Evolutionary conservation across 2,888 invertebrate species (phyloP).

Genomic region (Herminia tarsipennalis): DNA sequence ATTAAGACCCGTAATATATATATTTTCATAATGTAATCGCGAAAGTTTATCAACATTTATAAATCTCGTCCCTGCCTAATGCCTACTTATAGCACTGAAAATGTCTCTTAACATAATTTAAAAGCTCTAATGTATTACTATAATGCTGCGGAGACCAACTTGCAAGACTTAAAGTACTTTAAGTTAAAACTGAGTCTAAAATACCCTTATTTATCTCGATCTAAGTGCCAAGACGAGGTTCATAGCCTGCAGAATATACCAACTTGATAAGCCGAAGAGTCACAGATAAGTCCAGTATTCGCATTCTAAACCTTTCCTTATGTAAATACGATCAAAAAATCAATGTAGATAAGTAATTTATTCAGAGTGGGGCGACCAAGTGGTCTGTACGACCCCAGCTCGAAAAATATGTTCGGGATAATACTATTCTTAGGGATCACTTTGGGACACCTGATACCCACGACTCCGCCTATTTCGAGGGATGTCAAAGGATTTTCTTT

Average conservation of each 20-base stretch:
- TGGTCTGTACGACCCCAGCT: constrained; percentile 62
- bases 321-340: constrained; percentile 59
- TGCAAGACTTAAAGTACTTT: constrained; percentile 27
- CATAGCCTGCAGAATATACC: constrained; percentile 22
- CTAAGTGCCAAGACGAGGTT: constrained; percentile 20
- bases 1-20: too few species aligned
- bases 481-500: constrained; percentile 59
- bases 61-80: too few species aligned
- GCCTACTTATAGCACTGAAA: too few species aligned
- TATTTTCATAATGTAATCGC: too few species aligned
- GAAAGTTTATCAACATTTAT: too few species aligned
- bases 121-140: neutral
- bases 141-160: constrained; percentile 10
- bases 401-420: constrained; percentile 77
- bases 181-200: constrained; percentile 21
- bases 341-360: constrained; percentile 73
- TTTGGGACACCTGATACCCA: constrained; percentile 80
- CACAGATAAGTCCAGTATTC: constrained; percentile 32
- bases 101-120: constrained; percentile 1
- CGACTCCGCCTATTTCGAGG: constrained; percentile 53
- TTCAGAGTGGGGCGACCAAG: constrained; percentile 69
- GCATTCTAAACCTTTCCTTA: constrained; percentile 45
- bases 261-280: constrained; percentile 27
- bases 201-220: constrained; percentile 23
- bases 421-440: constrained; percentile 75